These are phyloP conservation scores for Chionomys nivalis DNA, from an alignment of 2,113 vertebrate species.

Conservation along the genomic window DNA sequence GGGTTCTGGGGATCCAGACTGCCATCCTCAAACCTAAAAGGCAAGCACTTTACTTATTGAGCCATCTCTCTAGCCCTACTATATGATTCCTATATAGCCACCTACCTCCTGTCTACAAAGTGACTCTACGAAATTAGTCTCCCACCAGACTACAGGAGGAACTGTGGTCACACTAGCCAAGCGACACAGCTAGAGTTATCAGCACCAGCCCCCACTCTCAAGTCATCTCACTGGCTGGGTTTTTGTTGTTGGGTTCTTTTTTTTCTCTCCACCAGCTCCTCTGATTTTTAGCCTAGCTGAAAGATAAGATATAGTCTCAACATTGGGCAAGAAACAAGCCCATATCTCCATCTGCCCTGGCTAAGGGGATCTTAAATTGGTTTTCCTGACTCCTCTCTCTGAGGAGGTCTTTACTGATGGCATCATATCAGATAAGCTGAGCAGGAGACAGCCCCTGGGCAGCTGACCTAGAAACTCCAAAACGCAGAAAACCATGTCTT, in stretches of 20 bases:
- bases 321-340: slow-evolving; percentile 29
- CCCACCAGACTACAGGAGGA: not conserved
- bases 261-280: not conserved
- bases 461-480: slow-evolving; percentile 56
- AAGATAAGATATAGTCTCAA: not conserved
- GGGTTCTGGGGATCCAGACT: not conserved
- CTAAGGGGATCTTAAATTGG: slow-evolving; percentile 55
- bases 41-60: too few relatives aligned
- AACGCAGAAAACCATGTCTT: slow-evolving; percentile 63
- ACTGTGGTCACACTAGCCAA: not conserved
- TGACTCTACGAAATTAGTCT: not conserved
- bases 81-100: not conserved
- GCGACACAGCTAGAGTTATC: not conserved
- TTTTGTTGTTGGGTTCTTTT: not conserved
- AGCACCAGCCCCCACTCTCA: not conserved
- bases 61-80: not conserved
- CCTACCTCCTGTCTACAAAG: not conserved
- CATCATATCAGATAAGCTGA: slow-evolving; percentile 16
- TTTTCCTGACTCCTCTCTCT: slow-evolving; percentile 29
- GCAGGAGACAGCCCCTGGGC: not conserved
- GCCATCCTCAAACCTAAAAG: not conserved
- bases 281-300: not conserved
- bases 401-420: slow-evolving; percentile 32
- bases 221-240: not conserved
- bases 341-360: slow-evolving; percentile 48